Percentiles rank a stretch among this genome's conserved stretches.
phyloP scores from a whole-genome alignment of 2,888 invertebrate genomes.

The Mimumesa dahlbomi region DNA sequence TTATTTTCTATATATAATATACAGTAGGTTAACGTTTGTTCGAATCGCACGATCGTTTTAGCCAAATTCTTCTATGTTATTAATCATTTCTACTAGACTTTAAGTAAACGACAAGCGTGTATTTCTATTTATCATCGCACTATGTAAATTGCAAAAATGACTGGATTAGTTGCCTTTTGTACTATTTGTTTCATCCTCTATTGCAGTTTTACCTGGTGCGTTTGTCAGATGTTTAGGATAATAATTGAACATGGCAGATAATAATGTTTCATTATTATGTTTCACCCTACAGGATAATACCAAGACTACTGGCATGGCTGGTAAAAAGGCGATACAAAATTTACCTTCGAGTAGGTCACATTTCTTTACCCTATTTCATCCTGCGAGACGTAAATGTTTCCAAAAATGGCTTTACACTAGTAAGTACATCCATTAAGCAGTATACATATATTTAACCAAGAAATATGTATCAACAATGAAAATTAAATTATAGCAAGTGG shows the following conservation, averaged over 20 bases:
- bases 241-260: too few relatives aligned
- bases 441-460: neutral
- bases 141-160: conserved; percentile 74
- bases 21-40: too few relatives aligned
- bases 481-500: conserved; percentile 90
- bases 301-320: conserved; percentile 89
- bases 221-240: too few relatives aligned
- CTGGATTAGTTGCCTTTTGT: conserved; percentile 77
- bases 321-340: conserved; percentile 90
- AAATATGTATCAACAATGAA: too few relatives aligned
- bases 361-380: conserved; percentile 89
- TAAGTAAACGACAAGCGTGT: neutral
- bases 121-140: neutral
- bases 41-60: too few relatives aligned
- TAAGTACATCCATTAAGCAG: conserved; percentile 80
- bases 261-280: too few relatives aligned
- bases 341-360: conserved; percentile 89
- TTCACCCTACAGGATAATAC: conserved; percentile 85
- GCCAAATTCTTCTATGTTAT: neutral
- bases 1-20: too few relatives aligned
- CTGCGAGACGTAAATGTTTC: conserved; percentile 90
- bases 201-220: conserved; percentile 85
- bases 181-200: conserved; percentile 81
- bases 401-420: conserved; percentile 89
- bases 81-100: neutral